A percentile compares a stretch with the other conserved stretches of the same genome.
Conservation (phyloP, 2,888 invertebrate genomes). For the Dorcus parallelipipedus region DNA sequence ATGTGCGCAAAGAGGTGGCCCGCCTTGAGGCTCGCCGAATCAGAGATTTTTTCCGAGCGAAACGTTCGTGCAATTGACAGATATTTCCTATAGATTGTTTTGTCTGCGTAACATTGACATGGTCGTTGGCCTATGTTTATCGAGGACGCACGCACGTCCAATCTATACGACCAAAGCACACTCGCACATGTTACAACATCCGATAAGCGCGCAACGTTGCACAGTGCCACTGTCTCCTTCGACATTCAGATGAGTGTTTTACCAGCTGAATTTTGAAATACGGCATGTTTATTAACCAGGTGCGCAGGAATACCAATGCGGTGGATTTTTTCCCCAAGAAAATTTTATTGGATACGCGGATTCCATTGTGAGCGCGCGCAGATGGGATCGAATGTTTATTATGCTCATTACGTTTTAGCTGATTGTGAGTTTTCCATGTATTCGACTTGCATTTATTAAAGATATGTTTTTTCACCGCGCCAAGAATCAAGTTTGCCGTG, state of each 20-base stretch:
- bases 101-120: constrained; percentile 41
- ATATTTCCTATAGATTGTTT: constrained; percentile 29
- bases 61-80: constrained; percentile 6
- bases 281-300: constrained; percentile 34
- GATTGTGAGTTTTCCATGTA: background rate
- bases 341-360: too few species aligned
- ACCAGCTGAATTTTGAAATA: constrained; percentile 37
- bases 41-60: background rate
- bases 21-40: background rate
- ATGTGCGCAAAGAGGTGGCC: background rate
- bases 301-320: constrained; percentile 21
- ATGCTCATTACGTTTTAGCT: background rate
- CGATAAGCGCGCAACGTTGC: constrained; percentile 21
- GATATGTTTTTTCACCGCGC: too few species aligned
- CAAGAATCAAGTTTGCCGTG: too few species aligned
- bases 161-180: constrained; percentile 27
- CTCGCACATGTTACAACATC: constrained; percentile 19
- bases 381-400: too few species aligned
- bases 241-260: constrained; percentile 36
- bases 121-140: constrained; percentile 44
- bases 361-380: too few species aligned
- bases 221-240: constrained; percentile 35
- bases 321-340: too few species aligned
- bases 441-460: too few species aligned
- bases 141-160: constrained; percentile 42